Conservation (phyloP, 1,140 invertebrate genomes). For the Lanistes nyassanus region DNA sequence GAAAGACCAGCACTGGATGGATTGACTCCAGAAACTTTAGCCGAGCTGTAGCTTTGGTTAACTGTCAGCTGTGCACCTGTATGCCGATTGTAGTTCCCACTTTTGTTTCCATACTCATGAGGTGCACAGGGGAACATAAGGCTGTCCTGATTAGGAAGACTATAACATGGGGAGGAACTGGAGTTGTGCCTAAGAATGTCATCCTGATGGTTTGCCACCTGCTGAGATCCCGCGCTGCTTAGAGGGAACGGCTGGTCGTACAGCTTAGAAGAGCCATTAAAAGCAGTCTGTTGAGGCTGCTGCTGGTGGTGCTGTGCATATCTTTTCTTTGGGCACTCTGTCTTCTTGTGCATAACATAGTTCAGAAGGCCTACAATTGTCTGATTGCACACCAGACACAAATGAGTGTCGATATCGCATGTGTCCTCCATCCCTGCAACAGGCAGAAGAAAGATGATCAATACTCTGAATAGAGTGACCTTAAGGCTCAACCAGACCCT, state of each 20-base stretch:
- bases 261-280: neutral
- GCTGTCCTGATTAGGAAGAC: constrained; percentile 1
- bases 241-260: neutral
- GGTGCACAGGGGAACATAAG: neutral
- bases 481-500: neutral
- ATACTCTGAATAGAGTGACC: neutral
- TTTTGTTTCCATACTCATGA: neutral
- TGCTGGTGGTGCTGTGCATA: constrained; percentile 37
- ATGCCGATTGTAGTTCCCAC: constrained; percentile 2
- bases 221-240: neutral
- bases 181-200: neutral
- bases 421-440: constrained; percentile 34
- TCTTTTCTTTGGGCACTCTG: constrained; percentile 68
- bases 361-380: constrained; percentile 83
- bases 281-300: constrained; percentile 4
- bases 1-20: constrained; percentile 5
- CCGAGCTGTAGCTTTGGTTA: neutral
- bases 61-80: neutral
- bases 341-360: constrained; percentile 83
- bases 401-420: constrained; percentile 69
- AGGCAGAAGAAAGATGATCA: constrained; percentile 12
- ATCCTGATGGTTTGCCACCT: neutral
- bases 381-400: constrained; percentile 85
- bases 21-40: neutral
- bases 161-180: neutral